A percentile compares a stretch with the other conserved stretches of the same genome.
Evolutionary conservation across 2,113 vertebrate species (phyloP).

Genomic region (Melanerpes aurifrons): DNA sequence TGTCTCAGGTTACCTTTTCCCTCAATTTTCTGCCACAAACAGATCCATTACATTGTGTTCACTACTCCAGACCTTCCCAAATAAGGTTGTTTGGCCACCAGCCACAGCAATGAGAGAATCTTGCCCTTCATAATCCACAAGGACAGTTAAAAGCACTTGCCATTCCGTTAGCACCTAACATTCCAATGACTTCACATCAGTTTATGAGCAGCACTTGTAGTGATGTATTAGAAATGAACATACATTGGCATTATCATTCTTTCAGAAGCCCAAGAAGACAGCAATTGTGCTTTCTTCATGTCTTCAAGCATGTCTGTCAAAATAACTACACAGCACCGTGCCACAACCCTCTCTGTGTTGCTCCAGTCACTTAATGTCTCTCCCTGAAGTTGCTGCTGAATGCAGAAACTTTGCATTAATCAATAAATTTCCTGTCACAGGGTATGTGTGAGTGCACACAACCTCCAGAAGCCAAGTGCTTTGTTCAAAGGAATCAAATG

Average conservation of each 20-base stretch:
- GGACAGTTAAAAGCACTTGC: not conserved
- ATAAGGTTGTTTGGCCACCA: not conserved
- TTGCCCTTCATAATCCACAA: rapidly evolving
- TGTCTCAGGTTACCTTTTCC: not conserved
- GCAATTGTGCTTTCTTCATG: not conserved
- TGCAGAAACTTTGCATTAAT: not conserved
- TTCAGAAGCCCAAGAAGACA: not conserved
- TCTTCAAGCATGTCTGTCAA: not conserved
- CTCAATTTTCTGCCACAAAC: not conserved
- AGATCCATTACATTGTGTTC: not conserved
- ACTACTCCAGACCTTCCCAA: not conserved
- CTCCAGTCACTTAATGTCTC: not conserved
- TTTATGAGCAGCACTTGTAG: not conserved
- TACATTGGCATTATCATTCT: not conserved
- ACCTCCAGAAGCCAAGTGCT: not conserved
- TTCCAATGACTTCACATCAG: not conserved
- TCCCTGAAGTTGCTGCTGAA: not conserved
- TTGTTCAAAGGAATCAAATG: not conserved
- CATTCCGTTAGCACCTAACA: not conserved
- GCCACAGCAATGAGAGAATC: not conserved
- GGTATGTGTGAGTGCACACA: not conserved
- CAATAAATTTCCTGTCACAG: not conserved
- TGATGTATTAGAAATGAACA: not conserved
- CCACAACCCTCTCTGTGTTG: rapidly evolving
- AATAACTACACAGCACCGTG: rapidly evolving